phyloP scores from a whole-genome alignment of 2,888 invertebrate genomes.

The Prosapia bicincta region DNA sequence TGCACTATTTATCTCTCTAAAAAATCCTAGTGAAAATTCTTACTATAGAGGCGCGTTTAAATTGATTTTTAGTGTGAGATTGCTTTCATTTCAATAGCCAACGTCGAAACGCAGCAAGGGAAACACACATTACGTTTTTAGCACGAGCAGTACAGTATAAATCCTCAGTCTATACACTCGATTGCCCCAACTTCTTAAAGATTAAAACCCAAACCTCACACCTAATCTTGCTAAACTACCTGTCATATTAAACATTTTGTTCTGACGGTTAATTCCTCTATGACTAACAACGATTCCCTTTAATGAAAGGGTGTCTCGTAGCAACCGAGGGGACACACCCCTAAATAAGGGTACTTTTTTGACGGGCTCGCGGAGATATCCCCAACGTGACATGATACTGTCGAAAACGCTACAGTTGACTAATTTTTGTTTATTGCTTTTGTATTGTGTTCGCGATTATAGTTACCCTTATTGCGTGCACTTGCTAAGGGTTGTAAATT shows the following conservation, averaged over 20 bases:
- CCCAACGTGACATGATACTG: neutral
- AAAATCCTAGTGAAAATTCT: too few species aligned
- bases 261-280: neutral
- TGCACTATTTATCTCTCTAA: too few species aligned
- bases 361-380: neutral
- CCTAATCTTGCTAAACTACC: neutral
- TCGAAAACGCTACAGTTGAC: neutral
- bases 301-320: neutral
- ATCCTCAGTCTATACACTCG: too few species aligned
- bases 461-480: too few species aligned
- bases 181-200: too few species aligned
- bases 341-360: neutral
- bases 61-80: too few species aligned
- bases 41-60: too few species aligned
- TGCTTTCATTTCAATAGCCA: too few species aligned
- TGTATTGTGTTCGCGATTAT: neutral
- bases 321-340: neutral
- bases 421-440: neutral
- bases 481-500: neutral
- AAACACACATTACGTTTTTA: too few species aligned
- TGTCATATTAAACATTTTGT: neutral
- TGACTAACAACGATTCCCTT: neutral
- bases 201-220: too few species aligned
- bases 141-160: too few species aligned
- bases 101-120: too few species aligned